Evolutionary conservation across 2,113 vertebrate species (phyloP).

Genomic region (Seriola aureovittata): DNA sequence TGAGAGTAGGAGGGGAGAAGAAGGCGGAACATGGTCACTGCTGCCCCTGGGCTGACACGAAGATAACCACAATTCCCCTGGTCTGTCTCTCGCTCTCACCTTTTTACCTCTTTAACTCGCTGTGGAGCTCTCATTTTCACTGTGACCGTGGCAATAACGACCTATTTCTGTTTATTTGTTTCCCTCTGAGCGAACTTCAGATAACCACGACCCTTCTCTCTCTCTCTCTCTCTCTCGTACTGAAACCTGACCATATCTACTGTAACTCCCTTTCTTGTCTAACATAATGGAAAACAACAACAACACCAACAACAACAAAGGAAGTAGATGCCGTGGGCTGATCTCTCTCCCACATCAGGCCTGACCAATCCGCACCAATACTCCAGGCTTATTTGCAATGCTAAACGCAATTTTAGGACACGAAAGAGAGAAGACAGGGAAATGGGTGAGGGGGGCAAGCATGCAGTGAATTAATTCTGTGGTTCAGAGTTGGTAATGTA

Average conservation of each 20-base stretch:
- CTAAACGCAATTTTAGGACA: slow-evolving; percentile 38
- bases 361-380: slow-evolving; percentile 16
- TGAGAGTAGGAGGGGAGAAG: slow-evolving; percentile 7
- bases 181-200: slow-evolving; percentile 40
- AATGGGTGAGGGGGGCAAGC: slow-evolving; percentile 37
- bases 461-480: slow-evolving; percentile 52
- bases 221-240: slow-evolving; percentile 18
- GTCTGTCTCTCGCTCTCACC: slow-evolving; percentile 34
- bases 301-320: slow-evolving; percentile 18
- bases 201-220: slow-evolving; percentile 35
- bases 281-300: slow-evolving; percentile 31
- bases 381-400: slow-evolving; percentile 50
- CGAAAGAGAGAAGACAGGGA: slow-evolving; percentile 12
- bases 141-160: slow-evolving; percentile 49
- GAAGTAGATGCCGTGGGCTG: slow-evolving; percentile 31
- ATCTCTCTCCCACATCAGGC: slow-evolving; percentile 25
- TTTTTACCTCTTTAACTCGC: slow-evolving; percentile 56
- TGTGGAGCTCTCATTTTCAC: slow-evolving; percentile 39
- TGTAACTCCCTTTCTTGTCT: slow-evolving; percentile 8
- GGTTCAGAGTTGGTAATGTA: slow-evolving; percentile 45
- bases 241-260: slow-evolving; percentile 33
- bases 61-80: slow-evolving; percentile 35
- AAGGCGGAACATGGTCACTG: slow-evolving; percentile 36
- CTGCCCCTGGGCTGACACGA: slow-evolving; percentile 31
- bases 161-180: slow-evolving; percentile 49